Evolutionary conservation across 2,113 vertebrate species (phyloP).

Genomic region (Capreolus pygargus): DNA sequence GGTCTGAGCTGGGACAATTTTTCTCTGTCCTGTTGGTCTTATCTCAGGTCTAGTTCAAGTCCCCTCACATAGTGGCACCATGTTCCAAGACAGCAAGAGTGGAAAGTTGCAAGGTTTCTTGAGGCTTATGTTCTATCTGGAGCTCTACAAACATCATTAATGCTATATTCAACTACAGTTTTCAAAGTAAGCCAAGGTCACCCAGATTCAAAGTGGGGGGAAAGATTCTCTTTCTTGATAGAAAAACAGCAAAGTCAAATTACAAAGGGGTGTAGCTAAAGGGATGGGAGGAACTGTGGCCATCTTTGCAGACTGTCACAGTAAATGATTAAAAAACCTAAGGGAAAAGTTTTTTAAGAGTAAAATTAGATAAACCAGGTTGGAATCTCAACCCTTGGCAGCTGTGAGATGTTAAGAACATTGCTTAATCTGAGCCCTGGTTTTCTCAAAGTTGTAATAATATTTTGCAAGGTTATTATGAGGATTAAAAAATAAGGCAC

Average conservation of each 20-base stretch:
- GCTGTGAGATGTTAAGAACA: background rate
- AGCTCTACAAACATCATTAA: background rate
- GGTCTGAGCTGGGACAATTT: background rate
- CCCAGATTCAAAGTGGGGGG: background rate
- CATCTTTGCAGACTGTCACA: background rate
- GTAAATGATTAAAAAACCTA: background rate
- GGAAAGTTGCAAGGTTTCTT: background rate
- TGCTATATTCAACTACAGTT: background rate
- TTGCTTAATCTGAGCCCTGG: background rate
- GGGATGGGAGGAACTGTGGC: background rate
- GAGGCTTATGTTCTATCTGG: background rate
- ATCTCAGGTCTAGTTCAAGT: background rate
- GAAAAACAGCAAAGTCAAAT: background rate
- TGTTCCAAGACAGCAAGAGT: background rate
- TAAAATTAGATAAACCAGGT: background rate
- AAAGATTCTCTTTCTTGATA: background rate
- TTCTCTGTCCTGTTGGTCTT: background rate
- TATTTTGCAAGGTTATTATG: background rate
- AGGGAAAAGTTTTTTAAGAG: background rate
- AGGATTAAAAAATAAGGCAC: background rate
- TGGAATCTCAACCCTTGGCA: background rate
- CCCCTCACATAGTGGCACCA: background rate
- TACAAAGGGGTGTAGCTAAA: background rate
- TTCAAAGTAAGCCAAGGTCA: background rate
- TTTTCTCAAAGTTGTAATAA: background rate